Evolutionary conservation across 2,113 vertebrate genomes (phyloP).

Genomic region (Tachysurus vachellii): DNA sequence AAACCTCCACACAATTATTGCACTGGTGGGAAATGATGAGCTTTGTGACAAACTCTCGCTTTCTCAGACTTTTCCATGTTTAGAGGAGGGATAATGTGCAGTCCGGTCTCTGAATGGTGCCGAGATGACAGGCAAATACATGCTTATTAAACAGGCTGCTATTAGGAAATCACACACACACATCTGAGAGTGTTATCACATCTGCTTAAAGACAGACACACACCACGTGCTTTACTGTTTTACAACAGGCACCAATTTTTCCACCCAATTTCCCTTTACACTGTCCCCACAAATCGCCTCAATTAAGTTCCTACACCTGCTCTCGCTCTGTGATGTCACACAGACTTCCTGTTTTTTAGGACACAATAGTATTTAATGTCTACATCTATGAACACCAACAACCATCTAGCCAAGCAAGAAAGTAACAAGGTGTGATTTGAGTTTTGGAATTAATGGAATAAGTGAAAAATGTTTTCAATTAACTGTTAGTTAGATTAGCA

Average conservation of each 20-base stretch:
- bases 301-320: background rate
- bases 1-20: background rate
- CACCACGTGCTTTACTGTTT: background rate
- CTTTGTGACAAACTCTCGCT: constrained; percentile 18
- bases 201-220: background rate
- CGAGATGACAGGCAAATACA: constrained; percentile 3
- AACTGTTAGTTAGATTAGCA: background rate
- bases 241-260: constrained; percentile 11
- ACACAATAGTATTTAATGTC: background rate
- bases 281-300: background rate
- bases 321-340: background rate
- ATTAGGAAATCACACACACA: constrained; percentile 7
- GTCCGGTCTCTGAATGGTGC: constrained; percentile 2
- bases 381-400: background rate
- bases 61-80: background rate
- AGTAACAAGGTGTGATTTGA: background rate
- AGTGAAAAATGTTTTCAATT: background rate
- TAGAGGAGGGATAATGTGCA: background rate
- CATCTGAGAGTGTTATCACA: no score
- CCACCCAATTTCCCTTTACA: constrained; percentile 15
- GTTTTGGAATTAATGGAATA: background rate
- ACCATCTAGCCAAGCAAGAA: background rate
- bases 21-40: constrained; percentile 31
- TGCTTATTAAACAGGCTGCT: constrained; percentile 27
- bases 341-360: background rate